A percentile compares a stretch with the other conserved stretches of the same genome.
phyloP scores from a whole-genome alignment of 2,888 invertebrate species.

The Drosophila helvetica region DNA sequence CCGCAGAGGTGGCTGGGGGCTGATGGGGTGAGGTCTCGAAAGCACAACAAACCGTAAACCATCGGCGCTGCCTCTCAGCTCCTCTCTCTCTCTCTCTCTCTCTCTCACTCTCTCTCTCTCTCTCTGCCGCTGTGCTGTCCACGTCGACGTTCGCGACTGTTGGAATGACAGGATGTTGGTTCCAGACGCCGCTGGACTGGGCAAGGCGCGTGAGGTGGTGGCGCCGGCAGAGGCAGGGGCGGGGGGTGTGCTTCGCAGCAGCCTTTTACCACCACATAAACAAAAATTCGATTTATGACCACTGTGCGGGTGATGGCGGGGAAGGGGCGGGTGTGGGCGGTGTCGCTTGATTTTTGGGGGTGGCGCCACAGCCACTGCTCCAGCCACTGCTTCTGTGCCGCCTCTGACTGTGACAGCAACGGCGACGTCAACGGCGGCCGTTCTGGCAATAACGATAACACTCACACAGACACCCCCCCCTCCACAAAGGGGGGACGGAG shows the following conservation, averaged over 20 bases:
- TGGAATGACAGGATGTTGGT: slow-evolving; percentile 58
- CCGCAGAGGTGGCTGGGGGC: slow-evolving; percentile 34
- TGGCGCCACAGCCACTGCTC: slow-evolving; percentile 45
- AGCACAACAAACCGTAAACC: slow-evolving; percentile 83
- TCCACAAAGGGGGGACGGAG: slow-evolving; percentile 2
- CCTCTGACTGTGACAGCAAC: slow-evolving; percentile 43
- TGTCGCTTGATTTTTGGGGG: slow-evolving; percentile 41
- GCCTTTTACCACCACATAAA: slow-evolving; percentile 75
- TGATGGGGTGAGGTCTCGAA: slow-evolving; percentile 45
- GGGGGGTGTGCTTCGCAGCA: slow-evolving; percentile 44
- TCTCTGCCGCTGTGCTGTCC: slow-evolving; percentile 22
- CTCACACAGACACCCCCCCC: slow-evolving; percentile 28
- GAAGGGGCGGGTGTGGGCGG: slow-evolving; percentile 29
- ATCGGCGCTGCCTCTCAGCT: slow-evolving; percentile 57
- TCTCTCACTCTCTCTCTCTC: too few relatives aligned
- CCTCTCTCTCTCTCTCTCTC: slow-evolving; percentile 1
- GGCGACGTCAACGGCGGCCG: slow-evolving; percentile 29
- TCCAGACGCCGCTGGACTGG: slow-evolving; percentile 29
- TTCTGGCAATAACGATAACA: slow-evolving; percentile 63
- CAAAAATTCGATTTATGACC: slow-evolving; percentile 83
- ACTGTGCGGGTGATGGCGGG: slow-evolving; percentile 66
- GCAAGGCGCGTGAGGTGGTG: not conserved
- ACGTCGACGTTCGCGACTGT: slow-evolving; percentile 48
- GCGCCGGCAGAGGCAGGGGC: not conserved
- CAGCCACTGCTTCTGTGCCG: slow-evolving; percentile 17